Evolutionary conservation across 2,113 vertebrate species (phyloP), one percentile per base, ranked within the genome.

Genomic region (Salminus brasiliensis): DNA sequence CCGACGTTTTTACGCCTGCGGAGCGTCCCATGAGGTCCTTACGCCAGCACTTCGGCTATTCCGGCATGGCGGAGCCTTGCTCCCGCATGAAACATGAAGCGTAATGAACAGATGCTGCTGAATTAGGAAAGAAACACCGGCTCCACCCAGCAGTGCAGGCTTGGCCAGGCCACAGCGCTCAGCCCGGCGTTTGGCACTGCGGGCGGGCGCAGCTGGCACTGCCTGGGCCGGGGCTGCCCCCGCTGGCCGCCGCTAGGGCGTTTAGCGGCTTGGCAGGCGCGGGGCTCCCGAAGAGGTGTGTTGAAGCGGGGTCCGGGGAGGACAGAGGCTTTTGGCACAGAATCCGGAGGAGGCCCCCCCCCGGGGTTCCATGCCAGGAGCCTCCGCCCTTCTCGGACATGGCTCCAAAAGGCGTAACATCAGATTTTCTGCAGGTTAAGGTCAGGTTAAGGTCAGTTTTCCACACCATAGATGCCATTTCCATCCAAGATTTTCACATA

Each of bases 81-180:
- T 57, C 72, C 53, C 85, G 75, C 85, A 83, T 91, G 90, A 91
- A 92, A 88, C 89, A 78, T 74, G 87, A 80, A 89, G 86, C 90
- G 88, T 93, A 92, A 94, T 91, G 92, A 94, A 93, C 93, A 94
- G 93, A 94, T 94, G 93, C 92, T 92, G 88, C 88, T 89, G 92
- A 94, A 94, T 94, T 94, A 94, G 92, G 88, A 91, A 93, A 93
- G 93, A 92, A 93, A 93, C 88, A 93, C 92, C 85, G 88, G 91
- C 88, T 90, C 92, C 92, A 93, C 93, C 93, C 93, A 91, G 88
- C 89, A 93, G 92, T 85, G 89, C 88, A 90, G 91, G 89, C 90
- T 93, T 94, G 93, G 91, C 92, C 78, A 90, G 90, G 89, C 89
- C 47, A 21, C 47, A 49, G 87, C 85, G 86, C 88, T 85, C 84